Conservation (phyloP, 2,113 vertebrate species). For the Tonatia bakeri region DNA sequence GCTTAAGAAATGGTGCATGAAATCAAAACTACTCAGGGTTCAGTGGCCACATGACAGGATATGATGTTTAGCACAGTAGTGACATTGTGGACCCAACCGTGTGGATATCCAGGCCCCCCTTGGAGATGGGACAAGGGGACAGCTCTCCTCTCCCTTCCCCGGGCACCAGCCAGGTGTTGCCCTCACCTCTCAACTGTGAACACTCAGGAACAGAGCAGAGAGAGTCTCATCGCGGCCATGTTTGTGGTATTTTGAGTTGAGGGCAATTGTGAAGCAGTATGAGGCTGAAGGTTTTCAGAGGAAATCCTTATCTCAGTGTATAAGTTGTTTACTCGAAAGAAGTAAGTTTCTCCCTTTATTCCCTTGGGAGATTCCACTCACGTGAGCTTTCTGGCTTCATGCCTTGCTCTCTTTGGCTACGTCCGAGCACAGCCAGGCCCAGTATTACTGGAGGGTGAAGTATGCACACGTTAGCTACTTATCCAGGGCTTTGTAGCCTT, state of each 20-base stretch:
- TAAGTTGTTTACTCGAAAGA: constrained; percentile 7
- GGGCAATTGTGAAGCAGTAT: neutral
- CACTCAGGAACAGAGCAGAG: neutral
- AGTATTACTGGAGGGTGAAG: neutral
- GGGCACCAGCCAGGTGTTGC: neutral
- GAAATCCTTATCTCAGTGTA: constrained; percentile 7
- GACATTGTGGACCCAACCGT: neutral
- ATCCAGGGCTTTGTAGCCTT: neutral
- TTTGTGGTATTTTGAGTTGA: neutral
- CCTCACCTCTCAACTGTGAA: neutral
- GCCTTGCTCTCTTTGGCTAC: neutral
- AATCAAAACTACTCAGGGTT: neutral
- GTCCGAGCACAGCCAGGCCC: neutral
- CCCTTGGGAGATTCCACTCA: neutral
- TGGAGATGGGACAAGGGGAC: neutral
- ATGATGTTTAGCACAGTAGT: neutral
- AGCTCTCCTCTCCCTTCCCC: neutral
- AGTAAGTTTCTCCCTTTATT: neutral
- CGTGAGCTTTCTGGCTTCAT: neutral
- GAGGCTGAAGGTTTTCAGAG: neutral
- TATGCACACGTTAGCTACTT: neutral
- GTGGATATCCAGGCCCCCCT: neutral
- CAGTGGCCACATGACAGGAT: neutral
- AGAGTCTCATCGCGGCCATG: neutral
- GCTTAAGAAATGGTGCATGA: neutral